Evolutionary conservation across 2,797 vertebrate species (phyloP).

Genomic region (Bovichtus diacanthus): DNA sequence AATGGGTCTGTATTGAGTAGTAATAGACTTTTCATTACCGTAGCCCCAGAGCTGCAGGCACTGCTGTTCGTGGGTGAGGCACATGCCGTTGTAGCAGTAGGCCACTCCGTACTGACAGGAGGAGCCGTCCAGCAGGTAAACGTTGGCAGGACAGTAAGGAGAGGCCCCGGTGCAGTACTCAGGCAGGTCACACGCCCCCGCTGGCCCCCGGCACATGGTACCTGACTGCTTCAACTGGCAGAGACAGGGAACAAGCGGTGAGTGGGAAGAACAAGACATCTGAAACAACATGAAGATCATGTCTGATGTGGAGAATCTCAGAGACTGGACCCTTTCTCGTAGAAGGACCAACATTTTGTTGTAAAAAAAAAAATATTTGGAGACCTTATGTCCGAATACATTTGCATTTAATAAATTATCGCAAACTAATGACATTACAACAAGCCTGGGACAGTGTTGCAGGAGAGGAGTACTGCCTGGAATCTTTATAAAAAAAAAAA

Average conservation of each 20-base stretch:
- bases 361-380: not conserved
- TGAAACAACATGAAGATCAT: not conserved
- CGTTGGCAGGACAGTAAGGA: conserved; percentile 91
- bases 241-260: not conserved
- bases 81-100: conserved; percentile 94
- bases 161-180: conserved; percentile 94
- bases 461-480: not conserved
- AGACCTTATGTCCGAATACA: not conserved
- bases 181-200: conserved; percentile 92
- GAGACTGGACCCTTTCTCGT: not conserved
- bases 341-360: not conserved
- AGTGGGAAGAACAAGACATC: not conserved
- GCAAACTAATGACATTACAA: not conserved
- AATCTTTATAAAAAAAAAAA: not conserved
- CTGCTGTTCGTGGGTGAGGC: conserved; percentile 93
- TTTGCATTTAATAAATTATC: not conserved
- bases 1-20: not conserved
- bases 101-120: conserved; percentile 86
- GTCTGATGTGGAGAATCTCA: not conserved
- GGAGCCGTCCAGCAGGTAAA: conserved; percentile 92
- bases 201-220: conserved; percentile 88
- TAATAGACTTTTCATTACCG: conserved; percentile 77
- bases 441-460: too few relatives aligned
- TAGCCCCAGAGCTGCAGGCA: conserved; percentile 95
- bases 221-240: conserved; percentile 90